Percentiles rank a stretch among this genome's conserved stretches.
Evolutionary conservation across 2,888 invertebrate species (phyloP).

Genomic region (Latheticus oryzae): DNA sequence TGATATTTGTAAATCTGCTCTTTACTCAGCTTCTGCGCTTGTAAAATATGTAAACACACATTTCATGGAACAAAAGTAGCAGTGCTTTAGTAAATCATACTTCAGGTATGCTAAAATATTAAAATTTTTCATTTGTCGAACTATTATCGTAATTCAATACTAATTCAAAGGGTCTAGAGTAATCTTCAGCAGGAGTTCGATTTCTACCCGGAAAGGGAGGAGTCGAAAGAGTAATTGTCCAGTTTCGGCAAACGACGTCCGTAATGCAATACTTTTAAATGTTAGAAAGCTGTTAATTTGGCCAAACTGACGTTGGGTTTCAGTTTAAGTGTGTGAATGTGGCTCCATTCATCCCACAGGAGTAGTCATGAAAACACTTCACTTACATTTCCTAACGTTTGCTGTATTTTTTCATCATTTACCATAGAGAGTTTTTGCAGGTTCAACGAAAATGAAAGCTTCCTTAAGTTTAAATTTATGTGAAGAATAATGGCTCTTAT

Average conservation of each 20-base stretch:
- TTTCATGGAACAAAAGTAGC: too few species aligned
- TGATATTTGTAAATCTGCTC: too few species aligned
- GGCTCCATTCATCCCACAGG: conserved; percentile 7
- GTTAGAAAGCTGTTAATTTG: conserved; percentile 8
- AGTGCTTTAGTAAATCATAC: too few species aligned
- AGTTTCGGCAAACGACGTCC: conserved; percentile 13
- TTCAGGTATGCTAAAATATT: too few species aligned
- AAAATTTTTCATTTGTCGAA: too few species aligned
- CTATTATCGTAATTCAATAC: too few species aligned
- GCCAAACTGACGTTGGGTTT: conserved; percentile 13
- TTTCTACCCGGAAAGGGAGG: conserved; percentile 36
- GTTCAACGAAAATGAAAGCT: too few species aligned
- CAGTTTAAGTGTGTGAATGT: conserved; percentile 8
- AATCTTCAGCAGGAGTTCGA: conserved; percentile 8
- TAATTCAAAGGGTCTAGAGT: conserved; percentile 3
- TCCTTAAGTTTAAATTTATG: too few species aligned
- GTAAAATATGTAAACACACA: too few species aligned
- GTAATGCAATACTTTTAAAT: conserved; percentile 18
- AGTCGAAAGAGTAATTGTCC: conserved; percentile 27
- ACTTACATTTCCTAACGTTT: not conserved
- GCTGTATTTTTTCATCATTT: conserved; percentile 17
- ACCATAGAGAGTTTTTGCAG: conserved; percentile 18
- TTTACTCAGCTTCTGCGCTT: too few species aligned
- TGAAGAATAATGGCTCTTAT: too few species aligned
- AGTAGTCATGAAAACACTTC: conserved; percentile 19